Evolutionary conservation across 1,140 invertebrate species (phyloP).

Genomic region (Globodera rostochiensis): DNA sequence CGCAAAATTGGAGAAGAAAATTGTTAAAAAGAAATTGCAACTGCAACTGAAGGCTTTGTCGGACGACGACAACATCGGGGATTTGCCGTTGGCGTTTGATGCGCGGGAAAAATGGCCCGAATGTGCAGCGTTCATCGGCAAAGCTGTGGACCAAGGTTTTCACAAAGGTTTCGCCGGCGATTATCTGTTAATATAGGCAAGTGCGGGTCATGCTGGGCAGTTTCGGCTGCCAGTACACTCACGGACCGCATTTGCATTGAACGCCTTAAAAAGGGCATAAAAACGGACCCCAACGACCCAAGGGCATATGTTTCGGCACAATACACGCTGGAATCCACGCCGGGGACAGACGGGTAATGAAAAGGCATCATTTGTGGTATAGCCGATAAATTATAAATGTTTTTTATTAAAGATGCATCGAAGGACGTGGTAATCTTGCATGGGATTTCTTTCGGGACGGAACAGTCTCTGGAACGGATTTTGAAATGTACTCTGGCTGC

Average conservation of each 20-base stretch:
- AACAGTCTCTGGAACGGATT: too few species aligned
- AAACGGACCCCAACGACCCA: neutral
- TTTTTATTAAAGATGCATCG: neutral
- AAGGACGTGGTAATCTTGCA: constrained; percentile 1
- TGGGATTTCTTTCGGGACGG: too few species aligned
- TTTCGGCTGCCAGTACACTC: constrained; percentile 69
- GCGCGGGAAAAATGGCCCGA: constrained; percentile 71
- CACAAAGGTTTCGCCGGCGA: too few species aligned
- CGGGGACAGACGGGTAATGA: neutral
- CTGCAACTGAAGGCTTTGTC: neutral
- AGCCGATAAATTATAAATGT: too few species aligned
- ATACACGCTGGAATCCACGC: constrained; percentile 9
- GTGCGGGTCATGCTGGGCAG: constrained; percentile 67
- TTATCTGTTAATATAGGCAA: too few species aligned
- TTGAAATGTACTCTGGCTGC: too few species aligned
- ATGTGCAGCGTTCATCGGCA: constrained; percentile 74
- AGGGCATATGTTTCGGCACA: constrained; percentile 2
- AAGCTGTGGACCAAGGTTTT: constrained; percentile 69
- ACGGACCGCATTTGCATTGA: constrained; percentile 84
- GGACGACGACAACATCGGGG: neutral
- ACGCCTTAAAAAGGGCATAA: constrained; percentile 74
- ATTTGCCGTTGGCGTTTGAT: constrained; percentile 71
- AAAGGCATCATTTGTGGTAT: neutral
- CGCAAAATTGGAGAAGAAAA: neutral
- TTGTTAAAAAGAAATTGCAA: neutral